Evolutionary conservation across 1,140 invertebrate genomes (phyloP).

Genomic region (Asbolus verrucosus): DNA sequence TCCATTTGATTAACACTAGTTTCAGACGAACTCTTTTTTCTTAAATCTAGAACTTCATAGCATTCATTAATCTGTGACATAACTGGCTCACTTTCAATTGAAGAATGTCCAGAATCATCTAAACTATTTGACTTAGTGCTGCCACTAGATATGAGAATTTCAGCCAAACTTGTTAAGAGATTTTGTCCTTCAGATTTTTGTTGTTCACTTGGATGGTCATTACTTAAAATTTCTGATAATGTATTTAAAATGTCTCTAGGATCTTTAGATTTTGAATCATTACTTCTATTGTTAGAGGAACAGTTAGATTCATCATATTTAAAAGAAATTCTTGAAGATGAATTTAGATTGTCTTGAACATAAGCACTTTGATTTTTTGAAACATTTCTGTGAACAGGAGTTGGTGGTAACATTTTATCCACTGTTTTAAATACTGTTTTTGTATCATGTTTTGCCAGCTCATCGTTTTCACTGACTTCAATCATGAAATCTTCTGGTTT

Average conservation of each 20-base stretch:
- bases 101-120: slow-evolving; percentile 50
- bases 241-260: slow-evolving; percentile 36
- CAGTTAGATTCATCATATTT: neutral
- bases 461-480: slow-evolving; percentile 22
- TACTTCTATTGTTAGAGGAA: slow-evolving; percentile 6
- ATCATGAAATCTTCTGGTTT: slow-evolving; percentile 2
- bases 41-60: slow-evolving; percentile 45
- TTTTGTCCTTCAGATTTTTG: slow-evolving; percentile 48
- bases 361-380: neutral
- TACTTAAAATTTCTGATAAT: slow-evolving; percentile 42
- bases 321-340: neutral
- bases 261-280: slow-evolving; percentile 38
- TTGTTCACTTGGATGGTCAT: slow-evolving; percentile 30
- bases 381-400: neutral
- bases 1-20: neutral
- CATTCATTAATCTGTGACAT: neutral
- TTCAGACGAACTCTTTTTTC: slow-evolving; percentile 6
- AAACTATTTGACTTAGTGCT: slow-evolving; percentile 3
- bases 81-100: slow-evolving; percentile 45
- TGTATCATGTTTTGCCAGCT: slow-evolving; percentile 1
- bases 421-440: slow-evolving; percentile 41
- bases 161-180: slow-evolving; percentile 41
- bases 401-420: slow-evolving; percentile 40
- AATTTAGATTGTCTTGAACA: neutral
- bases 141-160: slow-evolving; percentile 33